Evolutionary conservation across 2,888 invertebrate genomes (phyloP).

Genomic region (Amiota minor): DNA sequence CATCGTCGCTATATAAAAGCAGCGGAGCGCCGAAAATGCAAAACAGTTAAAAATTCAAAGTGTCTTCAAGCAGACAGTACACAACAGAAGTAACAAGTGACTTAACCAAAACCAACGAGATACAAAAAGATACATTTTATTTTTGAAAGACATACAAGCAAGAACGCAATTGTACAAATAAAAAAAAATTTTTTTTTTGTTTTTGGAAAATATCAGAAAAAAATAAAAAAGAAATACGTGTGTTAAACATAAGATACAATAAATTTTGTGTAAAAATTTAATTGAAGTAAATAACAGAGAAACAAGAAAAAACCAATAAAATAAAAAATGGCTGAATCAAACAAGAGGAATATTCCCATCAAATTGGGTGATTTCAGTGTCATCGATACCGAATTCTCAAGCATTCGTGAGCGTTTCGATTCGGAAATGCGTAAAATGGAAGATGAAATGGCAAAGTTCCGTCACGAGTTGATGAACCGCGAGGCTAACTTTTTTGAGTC

Average conservation of each 20-base stretch:
- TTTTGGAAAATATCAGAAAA: constrained; percentile 44
- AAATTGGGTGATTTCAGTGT: constrained; percentile 95
- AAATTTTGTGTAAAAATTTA: no score
- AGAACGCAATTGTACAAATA: no score
- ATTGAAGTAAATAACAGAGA: constrained; percentile 6
- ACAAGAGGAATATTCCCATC: constrained; percentile 92
- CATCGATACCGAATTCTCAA: constrained; percentile 96
- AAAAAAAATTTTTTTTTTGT: neutral
- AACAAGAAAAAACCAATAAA: constrained; percentile 10
- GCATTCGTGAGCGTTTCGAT: constrained; percentile 95
- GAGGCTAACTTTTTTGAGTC: constrained; percentile 94
- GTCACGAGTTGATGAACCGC: constrained; percentile 92
- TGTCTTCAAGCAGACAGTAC: constrained; percentile 37
- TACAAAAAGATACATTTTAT: no score
- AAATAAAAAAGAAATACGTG: constrained; percentile 34
- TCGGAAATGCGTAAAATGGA: constrained; percentile 99
- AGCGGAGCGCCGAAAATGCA: constrained; percentile 50
- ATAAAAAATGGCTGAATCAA: constrained; percentile 85
- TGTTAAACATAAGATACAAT: no score
- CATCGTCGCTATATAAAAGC: constrained; percentile 54
- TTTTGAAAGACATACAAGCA: no score
- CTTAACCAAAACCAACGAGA: constrained; percentile 34
- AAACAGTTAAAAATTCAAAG: constrained; percentile 54
- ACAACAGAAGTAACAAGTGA: neutral
- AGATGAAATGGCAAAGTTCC: constrained; percentile 97